Conservation (phyloP, 1,140 invertebrate species). For the Lepidotrigona ventralis region DNA sequence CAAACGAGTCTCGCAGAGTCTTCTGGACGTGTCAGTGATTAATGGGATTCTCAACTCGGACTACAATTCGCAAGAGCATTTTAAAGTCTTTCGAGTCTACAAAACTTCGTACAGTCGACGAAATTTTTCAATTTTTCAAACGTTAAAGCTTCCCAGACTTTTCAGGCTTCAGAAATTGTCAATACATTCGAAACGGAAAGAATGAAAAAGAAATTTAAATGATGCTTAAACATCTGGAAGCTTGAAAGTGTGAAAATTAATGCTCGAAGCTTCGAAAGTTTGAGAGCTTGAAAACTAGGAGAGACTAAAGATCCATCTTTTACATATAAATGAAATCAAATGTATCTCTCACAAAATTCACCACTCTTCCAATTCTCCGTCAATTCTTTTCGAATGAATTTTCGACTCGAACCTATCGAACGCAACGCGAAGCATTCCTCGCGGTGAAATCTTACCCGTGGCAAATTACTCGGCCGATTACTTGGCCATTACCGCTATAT, state of each 20-base stretch:
- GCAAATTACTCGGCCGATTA: conserved; percentile 43
- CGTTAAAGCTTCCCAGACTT: background rate
- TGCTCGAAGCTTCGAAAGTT: no score
- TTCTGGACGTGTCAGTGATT: background rate
- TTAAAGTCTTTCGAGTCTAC: background rate
- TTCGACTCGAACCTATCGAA: background rate
- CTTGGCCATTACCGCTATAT: conserved; percentile 37
- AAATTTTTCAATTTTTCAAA: background rate
- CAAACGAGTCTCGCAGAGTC: background rate
- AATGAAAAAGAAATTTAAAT: no score
- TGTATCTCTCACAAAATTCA: no score
- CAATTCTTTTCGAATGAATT: background rate
- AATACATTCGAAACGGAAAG: no score
- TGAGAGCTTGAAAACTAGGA: no score
- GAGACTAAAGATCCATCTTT: no score
- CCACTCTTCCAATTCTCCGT: no score
- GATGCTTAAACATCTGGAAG: no score
- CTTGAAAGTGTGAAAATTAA: no score
- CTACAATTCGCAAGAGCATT: background rate
- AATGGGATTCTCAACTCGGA: background rate
- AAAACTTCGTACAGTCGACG: no score
- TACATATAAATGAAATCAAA: no score
- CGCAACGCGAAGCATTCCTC: background rate
- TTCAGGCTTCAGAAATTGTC: background rate
- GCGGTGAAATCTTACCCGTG: background rate